Conservation (phyloP, 2,888 invertebrate genomes). For the Gisinianus flammeolus region DNA sequence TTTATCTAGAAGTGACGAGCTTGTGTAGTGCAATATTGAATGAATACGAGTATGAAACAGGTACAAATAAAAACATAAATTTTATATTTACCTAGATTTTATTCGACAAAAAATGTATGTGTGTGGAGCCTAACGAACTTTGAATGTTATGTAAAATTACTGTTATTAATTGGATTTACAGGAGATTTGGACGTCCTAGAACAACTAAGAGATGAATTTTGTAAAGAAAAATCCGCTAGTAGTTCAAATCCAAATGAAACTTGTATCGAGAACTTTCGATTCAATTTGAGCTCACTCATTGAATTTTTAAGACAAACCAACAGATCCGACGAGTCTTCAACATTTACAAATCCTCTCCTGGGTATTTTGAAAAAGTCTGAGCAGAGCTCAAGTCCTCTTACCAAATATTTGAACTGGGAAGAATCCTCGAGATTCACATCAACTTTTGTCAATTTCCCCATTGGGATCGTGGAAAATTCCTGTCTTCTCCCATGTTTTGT, state of each 20-base stretch:
- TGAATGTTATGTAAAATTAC: no score
- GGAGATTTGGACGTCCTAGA: not conserved
- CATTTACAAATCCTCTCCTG: not conserved
- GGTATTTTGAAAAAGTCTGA: not conserved
- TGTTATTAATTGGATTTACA: no score
- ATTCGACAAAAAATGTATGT: no score
- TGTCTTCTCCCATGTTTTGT: slow-evolving; percentile 49
- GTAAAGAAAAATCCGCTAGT: not conserved
- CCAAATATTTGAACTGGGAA: slow-evolving; percentile 49
- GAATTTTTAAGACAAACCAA: slow-evolving; percentile 8
- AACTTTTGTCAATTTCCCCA: slow-evolving; percentile 30
- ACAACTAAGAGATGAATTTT: not conserved
- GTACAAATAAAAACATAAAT: not conserved
- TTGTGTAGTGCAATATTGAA: not conserved
- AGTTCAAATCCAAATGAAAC: not conserved
- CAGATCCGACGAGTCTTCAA: not conserved
- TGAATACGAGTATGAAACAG: not conserved
- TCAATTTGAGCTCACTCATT: slow-evolving; percentile 1
- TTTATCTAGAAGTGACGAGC: slow-evolving; percentile 5
- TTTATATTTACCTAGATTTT: no score
- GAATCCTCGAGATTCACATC: slow-evolving; percentile 49
- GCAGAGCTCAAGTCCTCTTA: not conserved
- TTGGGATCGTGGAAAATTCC: slow-evolving; percentile 31
- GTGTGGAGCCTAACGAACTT: no score
- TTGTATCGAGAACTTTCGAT: not conserved